Evolutionary conservation across 2,797 vertebrate genomes (phyloP).

Genomic region (Enteromius unitaeniatus): DNA sequence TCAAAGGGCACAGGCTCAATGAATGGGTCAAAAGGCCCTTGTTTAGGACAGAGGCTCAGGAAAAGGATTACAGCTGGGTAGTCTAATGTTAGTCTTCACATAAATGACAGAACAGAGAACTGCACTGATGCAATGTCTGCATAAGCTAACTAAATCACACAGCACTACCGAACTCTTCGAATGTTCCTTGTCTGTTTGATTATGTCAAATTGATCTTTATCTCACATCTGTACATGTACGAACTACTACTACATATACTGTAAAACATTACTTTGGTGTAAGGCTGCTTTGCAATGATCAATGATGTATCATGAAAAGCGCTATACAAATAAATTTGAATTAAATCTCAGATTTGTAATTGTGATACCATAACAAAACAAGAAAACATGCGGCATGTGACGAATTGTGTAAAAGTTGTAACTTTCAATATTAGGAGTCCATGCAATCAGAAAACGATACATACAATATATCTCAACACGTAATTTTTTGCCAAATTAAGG

Average conservation of each 20-base stretch:
- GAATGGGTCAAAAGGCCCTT: conserved; percentile 73
- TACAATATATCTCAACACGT: neutral
- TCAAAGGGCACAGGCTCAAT: conserved; percentile 76
- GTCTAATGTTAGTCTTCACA: conserved; percentile 67
- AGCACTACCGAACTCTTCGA: no score
- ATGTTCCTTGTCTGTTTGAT: no score
- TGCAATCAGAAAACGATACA: neutral
- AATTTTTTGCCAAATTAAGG: neutral
- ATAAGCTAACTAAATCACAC: neutral
- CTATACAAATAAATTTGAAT: no score
- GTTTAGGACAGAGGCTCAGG: conserved; percentile 61
- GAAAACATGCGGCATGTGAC: neutral
- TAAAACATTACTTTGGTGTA: no score
- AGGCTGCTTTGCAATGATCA: no score
- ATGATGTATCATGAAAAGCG: no score
- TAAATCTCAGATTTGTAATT: neutral
- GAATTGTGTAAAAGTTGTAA: neutral
- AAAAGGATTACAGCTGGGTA: conserved; percentile 72
- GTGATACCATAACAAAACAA: neutral
- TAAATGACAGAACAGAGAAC: conserved; percentile 64
- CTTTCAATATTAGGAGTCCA: neutral
- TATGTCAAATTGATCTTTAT: no score
- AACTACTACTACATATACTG: no score
- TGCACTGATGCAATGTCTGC: conserved; percentile 36
- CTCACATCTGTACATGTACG: no score